Evolutionary conservation across 1,140 invertebrate genomes (phyloP).

Genomic region (Anthonomus grandis): DNA sequence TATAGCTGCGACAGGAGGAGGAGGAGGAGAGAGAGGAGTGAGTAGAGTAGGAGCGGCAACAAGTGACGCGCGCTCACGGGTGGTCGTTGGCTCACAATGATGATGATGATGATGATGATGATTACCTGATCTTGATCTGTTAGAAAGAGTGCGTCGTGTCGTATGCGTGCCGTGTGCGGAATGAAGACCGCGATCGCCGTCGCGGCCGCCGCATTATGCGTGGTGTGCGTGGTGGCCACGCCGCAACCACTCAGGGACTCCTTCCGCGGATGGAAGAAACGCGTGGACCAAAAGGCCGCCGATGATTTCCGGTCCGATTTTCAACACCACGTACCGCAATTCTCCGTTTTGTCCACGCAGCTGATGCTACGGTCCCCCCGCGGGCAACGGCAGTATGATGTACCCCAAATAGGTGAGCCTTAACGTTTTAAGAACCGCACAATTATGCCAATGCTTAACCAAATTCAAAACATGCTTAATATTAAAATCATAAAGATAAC

Average conservation of each 20-base stretch:
- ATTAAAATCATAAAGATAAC: too few relatives aligned
- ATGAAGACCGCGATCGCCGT: slow-evolving; percentile 46
- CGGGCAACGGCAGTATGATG: slow-evolving; percentile 64
- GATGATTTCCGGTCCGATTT: slow-evolving; percentile 26
- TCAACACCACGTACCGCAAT: slow-evolving; percentile 31
- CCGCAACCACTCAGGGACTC: slow-evolving; percentile 42
- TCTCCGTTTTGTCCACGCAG: slow-evolving; percentile 44
- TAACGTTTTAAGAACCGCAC: neutral
- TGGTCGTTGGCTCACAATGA: too few relatives aligned
- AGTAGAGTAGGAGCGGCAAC: slow-evolving; percentile 28
- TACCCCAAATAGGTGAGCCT: slow-evolving; percentile 66
- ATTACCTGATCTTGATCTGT: slow-evolving; percentile 37
- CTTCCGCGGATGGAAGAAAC: slow-evolving; percentile 39
- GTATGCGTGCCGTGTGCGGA: slow-evolving; percentile 38
- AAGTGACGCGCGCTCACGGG: slow-evolving; percentile 40
- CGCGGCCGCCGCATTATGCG: slow-evolving; percentile 40
- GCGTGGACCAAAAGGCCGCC: slow-evolving; percentile 24
- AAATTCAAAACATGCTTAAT: too few relatives aligned
- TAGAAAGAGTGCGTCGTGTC: slow-evolving; percentile 21
- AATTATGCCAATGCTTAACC: too few relatives aligned
- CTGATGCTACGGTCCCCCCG: slow-evolving; percentile 62
- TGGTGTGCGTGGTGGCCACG: slow-evolving; percentile 45
- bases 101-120: too few relatives aligned
- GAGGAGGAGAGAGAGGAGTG: neutral
- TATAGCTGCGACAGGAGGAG: neutral